Evolutionary conservation across 2,113 vertebrate species (phyloP), one percentile per base, ranked within the genome.

Genomic region (Hyla sarda): DNA sequence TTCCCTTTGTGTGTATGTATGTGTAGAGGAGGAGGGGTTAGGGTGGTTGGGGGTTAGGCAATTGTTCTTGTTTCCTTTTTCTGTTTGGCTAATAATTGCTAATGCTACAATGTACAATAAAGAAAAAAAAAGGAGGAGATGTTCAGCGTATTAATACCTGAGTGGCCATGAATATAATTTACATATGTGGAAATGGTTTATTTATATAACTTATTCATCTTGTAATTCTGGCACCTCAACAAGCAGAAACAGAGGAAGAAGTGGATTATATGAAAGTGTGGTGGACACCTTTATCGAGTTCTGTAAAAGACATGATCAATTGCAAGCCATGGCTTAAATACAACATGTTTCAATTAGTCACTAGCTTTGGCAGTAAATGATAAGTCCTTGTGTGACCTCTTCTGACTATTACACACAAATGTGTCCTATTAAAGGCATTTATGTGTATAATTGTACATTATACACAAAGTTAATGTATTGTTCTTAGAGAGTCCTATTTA

Each of bases 341-440:
- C 0, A 37, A 87, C 32, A 67, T 84, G 32, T 73, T 75, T 62
- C 76, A 69, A 67, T 34, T 76, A 81, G 71, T 0, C 17, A 14
- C 45, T 82, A 54, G 9, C 73, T 87, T 90, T 88, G 84, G 16
- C 83, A 34, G 73, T 84, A 25, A 87, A 28, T 72, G 2, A 14
- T 85, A 87, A 60, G 56, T 84, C 89, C 88, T 90, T 84, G 81
- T 87, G 23, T 71, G 54, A 86, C 87, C 74, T 82, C 86, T 82
- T 84, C 71, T n/a, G n/a, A n/a, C n/a, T 78, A 47, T 88, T 4
- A 1, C 41, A 14, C 58, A 34, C 74, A 81, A 67, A 67, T 78
- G 73, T 85, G 19, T n/a, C 58, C 52, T 10, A 23, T 23, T 32
- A 78, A 77, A 71, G n/a, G n/a, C n/a, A n/a, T n/a, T n/a, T 5